These are phyloP conservation scores for Leucosticte australis DNA, from an alignment of 2,113 vertebrate species.

Conservation along the genomic window DNA sequence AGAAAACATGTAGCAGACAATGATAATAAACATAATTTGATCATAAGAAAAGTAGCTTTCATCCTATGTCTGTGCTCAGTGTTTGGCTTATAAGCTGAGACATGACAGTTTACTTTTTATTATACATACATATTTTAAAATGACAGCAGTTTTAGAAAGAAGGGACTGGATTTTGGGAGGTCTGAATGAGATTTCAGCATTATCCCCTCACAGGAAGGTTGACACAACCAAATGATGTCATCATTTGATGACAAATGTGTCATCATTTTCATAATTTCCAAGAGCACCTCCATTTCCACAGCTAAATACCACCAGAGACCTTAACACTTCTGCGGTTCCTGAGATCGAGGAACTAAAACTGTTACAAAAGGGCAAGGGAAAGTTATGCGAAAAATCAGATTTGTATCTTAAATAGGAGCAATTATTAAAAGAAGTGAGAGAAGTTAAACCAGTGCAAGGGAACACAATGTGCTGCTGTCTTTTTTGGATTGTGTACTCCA, in stretches of 20 bases:
- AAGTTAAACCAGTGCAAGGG: not conserved
- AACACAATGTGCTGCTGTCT: constrained; percentile 35
- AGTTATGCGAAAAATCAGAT: not conserved
- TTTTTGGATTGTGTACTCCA: not conserved
- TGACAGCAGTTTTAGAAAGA: not conserved
- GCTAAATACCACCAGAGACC: not conserved
- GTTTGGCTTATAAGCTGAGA: not conserved
- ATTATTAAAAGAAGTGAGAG: not conserved
- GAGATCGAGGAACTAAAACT: not conserved
- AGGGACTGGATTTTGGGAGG: not conserved
- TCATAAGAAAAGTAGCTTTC: not conserved
- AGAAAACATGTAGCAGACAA: not conserved
- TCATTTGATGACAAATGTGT: not conserved
- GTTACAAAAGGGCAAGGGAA: not conserved
- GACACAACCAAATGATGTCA: not conserved
- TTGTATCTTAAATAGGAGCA: not conserved
- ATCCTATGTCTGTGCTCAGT: not conserved
- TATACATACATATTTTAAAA: not conserved
- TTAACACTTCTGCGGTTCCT: not conserved
- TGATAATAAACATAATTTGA: not conserved
- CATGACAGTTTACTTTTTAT: not conserved
- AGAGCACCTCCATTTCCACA: not conserved
- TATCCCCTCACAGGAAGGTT: rapidly evolving
- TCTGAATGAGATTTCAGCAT: not conserved
- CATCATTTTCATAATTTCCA: not conserved